Percentiles rank a stretch among this genome's conserved stretches.
phyloP scores from a whole-genome alignment of 1,140 invertebrate genomes.

The Drosophila ironensis region DNA sequence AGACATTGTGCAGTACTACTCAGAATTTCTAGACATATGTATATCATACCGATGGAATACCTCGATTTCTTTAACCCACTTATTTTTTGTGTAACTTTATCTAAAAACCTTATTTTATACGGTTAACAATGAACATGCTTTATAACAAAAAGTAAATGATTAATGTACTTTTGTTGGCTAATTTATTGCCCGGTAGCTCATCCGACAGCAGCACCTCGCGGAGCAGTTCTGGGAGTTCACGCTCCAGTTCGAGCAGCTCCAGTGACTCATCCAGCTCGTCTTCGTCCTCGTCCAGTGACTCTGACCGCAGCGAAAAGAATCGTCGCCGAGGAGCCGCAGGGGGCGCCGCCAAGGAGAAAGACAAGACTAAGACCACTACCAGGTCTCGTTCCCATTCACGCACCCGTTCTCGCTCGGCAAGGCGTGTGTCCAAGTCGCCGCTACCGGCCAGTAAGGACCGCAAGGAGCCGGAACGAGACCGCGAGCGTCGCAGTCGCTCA shows the following conservation, averaged over 20 bases:
- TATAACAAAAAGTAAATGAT: too few relatives aligned
- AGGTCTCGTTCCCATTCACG: constrained; percentile 27
- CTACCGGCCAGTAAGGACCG: constrained; percentile 48
- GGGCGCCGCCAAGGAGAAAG: constrained; percentile 67
- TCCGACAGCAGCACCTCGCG: constrained; percentile 87
- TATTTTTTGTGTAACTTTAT: too few relatives aligned
- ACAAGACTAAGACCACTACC: constrained; percentile 50
- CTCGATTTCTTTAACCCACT: too few relatives aligned
- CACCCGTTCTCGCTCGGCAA: constrained; percentile 68
- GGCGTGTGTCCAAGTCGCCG: constrained; percentile 83
- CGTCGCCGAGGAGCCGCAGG: constrained; percentile 82
- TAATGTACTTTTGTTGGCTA: too few relatives aligned
- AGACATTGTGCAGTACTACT: too few relatives aligned
- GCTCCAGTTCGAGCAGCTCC: constrained; percentile 89
- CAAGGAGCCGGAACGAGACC: constrained; percentile 67
- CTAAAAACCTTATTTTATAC: background rate
- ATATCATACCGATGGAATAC: too few relatives aligned
- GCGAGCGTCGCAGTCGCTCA: constrained; percentile 41
- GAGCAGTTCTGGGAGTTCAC: constrained; percentile 89
- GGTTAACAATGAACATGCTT: too few relatives aligned
- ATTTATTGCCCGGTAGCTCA: constrained; percentile 50
- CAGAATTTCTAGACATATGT: too few relatives aligned
- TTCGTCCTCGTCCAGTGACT: constrained; percentile 84
- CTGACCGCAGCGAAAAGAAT: constrained; percentile 70
- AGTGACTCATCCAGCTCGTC: constrained; percentile 84